Evolutionary conservation across 2,113 vertebrate species (phyloP).

Genomic region (Turnix velox): DNA sequence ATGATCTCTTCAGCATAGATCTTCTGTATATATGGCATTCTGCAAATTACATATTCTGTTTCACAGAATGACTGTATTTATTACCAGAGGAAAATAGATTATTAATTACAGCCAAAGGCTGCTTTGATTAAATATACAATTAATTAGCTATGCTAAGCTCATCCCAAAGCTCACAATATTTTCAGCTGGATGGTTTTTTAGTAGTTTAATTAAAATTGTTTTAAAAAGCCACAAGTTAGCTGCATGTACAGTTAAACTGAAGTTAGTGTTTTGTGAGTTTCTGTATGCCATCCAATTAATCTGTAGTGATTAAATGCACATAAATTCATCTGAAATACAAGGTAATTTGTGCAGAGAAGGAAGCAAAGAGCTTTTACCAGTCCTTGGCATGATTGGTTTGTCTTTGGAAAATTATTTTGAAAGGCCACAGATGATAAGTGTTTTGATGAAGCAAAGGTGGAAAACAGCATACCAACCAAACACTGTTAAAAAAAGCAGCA

Average conservation of each 20-base stretch:
- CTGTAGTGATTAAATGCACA: constrained; percentile 77
- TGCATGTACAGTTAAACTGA: constrained; percentile 71
- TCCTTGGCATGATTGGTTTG: constrained; percentile 59
- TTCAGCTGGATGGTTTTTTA: constrained; percentile 76
- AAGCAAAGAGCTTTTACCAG: constrained; percentile 66
- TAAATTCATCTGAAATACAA: constrained; percentile 73
- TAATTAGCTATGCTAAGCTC: constrained; percentile 80
- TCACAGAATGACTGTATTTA: constrained; percentile 70
- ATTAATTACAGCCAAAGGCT: constrained; percentile 78
- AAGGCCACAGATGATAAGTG: constrained; percentile 65
- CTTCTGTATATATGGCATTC: constrained; percentile 28
- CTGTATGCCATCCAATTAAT: constrained; percentile 77
- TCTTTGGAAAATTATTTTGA: constrained; percentile 64
- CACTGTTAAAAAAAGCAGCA: not conserved
- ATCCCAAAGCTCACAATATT: constrained; percentile 76
- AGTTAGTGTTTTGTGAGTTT: constrained; percentile 73
- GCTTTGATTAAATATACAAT: constrained; percentile 79
- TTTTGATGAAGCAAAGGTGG: constrained; percentile 57
- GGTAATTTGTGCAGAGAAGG: constrained; percentile 68
- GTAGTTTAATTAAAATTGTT: constrained; percentile 81
- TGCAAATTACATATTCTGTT: constrained; percentile 70
- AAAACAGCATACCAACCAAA: not conserved
- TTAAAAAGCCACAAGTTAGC: constrained; percentile 74
- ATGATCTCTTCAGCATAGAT: not conserved
- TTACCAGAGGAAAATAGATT: constrained; percentile 75